A percentile compares a stretch with the other conserved stretches of the same genome.
phyloP scores from a whole-genome alignment of 2,113 vertebrate genomes.

The Stigmatopora nigra region DNA sequence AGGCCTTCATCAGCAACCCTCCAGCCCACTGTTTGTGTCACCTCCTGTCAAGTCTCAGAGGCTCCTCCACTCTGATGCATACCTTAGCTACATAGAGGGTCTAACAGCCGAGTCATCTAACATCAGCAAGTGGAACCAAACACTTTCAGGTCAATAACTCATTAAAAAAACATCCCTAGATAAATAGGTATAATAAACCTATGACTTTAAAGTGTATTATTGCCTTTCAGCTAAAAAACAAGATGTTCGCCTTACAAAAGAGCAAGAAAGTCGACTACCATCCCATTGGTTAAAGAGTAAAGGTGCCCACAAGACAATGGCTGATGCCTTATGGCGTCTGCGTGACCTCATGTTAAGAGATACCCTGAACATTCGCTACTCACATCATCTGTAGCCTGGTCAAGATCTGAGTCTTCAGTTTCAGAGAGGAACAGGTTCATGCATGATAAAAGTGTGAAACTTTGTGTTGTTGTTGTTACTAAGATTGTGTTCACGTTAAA shows the following conservation, averaged over 20 bases:
- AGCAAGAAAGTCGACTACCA: slow-evolving; percentile 92
- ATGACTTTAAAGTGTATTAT: slow-evolving; percentile 1
- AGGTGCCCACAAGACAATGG: slow-evolving; percentile 96
- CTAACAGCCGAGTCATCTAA: slow-evolving; percentile 88
- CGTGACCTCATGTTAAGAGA: slow-evolving; percentile 96
- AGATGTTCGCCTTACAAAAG: slow-evolving; percentile 90
- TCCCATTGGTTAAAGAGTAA: slow-evolving; percentile 97
- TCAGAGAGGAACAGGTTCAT: slow-evolving; percentile 29
- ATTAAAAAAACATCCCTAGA: background rate
- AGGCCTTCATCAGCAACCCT: slow-evolving; percentile 82
- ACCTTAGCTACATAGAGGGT: slow-evolving; percentile 94
- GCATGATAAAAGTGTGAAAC: slow-evolving; percentile 54
- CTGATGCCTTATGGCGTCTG: slow-evolving; percentile 92
- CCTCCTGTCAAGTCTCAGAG: slow-evolving; percentile 92
- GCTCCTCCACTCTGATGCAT: slow-evolving; percentile 95
- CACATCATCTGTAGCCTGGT: slow-evolving; percentile 79
- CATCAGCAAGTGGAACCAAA: slow-evolving; percentile 97
- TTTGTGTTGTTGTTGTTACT: slow-evolving; percentile 46
- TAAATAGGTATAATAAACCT: background rate
- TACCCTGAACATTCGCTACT: slow-evolving; percentile 90
- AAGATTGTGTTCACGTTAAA: slow-evolving; percentile 35
- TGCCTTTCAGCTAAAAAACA: slow-evolving; percentile 78
- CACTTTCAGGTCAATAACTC: slow-evolving; percentile 78
- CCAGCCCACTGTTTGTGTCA: slow-evolving; percentile 92
- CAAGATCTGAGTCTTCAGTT: slow-evolving; percentile 50